Conservation (phyloP, 2,888 invertebrate genomes). For the Perizoma affinitatum region DNA sequence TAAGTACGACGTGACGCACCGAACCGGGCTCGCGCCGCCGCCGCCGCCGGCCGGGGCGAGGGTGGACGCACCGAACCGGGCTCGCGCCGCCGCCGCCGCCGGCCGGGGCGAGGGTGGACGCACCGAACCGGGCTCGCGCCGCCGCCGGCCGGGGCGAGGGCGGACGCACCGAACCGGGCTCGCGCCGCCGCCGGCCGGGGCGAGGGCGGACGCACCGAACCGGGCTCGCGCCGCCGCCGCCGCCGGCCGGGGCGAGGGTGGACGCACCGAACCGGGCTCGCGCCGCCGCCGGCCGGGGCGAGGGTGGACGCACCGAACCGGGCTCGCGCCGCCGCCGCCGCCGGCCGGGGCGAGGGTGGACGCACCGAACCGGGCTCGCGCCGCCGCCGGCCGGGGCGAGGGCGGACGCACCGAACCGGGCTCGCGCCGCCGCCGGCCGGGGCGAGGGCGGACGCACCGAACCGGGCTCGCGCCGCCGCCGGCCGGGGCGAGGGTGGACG, state of each 20-base stretch:
- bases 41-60: not conserved
- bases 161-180: not conserved
- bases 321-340: too few species aligned
- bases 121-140: too few species aligned
- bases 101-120: not conserved
- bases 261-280: not conserved
- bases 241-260: not conserved
- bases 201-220: not conserved
- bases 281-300: not conserved
- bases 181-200: not conserved
- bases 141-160: not conserved
- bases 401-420: not conserved
- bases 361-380: not conserved
- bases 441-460: not conserved
- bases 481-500: not conserved
- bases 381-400: not conserved
- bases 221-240: too few species aligned
- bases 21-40: too few species aligned
- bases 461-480: too few species aligned
- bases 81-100: too few species aligned
- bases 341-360: not conserved
- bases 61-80: not conserved
- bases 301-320: not conserved
- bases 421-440: not conserved
- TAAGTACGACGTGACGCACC: too few species aligned